Evolutionary conservation across 2,113 vertebrate species (phyloP).

Genomic region (Hypomesus transpacificus): DNA sequence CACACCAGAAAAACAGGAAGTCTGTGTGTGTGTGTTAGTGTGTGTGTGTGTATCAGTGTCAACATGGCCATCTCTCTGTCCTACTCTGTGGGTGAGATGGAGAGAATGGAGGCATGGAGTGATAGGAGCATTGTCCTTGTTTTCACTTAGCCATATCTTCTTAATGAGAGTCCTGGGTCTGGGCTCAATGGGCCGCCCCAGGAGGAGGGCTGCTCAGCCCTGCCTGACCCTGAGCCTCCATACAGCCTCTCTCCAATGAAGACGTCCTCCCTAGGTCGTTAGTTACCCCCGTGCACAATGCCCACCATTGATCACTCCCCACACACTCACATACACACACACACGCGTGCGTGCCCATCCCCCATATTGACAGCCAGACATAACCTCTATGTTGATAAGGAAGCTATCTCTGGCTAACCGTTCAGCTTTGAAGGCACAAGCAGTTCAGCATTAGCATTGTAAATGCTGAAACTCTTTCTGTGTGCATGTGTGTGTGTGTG

Average conservation of each 20-base stretch:
- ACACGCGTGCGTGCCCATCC: neutral
- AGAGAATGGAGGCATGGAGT: neutral
- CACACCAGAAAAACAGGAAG: conserved; percentile 20
- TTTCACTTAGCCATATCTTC: neutral
- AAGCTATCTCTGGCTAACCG: neutral
- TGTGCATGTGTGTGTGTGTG: neutral
- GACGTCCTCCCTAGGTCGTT: neutral
- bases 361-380: neutral
- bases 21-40: neutral
- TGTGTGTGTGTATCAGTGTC: too few relatives aligned
- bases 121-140: neutral
- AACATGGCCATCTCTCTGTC: too few relatives aligned
- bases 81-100: neutral
- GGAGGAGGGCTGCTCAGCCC: neutral
- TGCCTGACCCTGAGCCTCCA: neutral
- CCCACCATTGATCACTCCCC: neutral
- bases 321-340: neutral
- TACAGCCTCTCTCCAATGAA: neutral
- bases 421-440: too few relatives aligned
- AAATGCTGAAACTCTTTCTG: neutral
- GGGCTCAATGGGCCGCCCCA: neutral
- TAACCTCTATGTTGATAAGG: neutral
- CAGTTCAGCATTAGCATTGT: neutral
- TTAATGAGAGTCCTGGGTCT: neutral
- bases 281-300: neutral